phyloP scores from a whole-genome alignment of 2,888 invertebrate species.

The Xanthostigma xanthostigma region DNA sequence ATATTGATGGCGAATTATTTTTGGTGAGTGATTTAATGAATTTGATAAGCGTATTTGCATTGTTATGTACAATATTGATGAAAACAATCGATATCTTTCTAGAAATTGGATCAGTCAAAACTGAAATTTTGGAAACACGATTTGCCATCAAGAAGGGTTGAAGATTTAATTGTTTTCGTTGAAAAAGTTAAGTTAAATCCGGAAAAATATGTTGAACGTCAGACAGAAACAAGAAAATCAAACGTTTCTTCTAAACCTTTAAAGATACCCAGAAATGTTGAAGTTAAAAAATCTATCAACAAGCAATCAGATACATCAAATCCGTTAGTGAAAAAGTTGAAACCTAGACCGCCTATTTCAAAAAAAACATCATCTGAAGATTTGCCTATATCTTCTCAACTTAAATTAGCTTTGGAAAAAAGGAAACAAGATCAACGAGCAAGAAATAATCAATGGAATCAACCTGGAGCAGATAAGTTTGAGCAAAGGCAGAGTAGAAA shows the following conservation, averaged over 20 bases:
- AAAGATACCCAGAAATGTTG: not conserved
- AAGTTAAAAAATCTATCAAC: not conserved
- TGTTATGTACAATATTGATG: not conserved
- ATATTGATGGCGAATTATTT: not conserved
- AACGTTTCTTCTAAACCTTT: not conserved
- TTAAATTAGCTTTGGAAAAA: too few species aligned
- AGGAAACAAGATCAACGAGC: too few species aligned
- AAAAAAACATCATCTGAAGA: not conserved
- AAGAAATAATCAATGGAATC: too few species aligned
- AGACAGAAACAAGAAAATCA: not conserved
- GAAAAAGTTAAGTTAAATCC: not conserved
- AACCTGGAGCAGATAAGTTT: too few species aligned
- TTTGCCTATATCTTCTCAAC: not conserved
- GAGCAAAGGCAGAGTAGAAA: too few species aligned
- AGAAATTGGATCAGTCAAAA: not conserved
- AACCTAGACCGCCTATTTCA: not conserved
- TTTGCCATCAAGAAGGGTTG: not conserved
- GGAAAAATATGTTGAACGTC: not conserved
- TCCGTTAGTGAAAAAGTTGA: not conserved
- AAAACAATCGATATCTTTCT: not conserved
- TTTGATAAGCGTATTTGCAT: too few species aligned
- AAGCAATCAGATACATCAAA: not conserved
- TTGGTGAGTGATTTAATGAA: not conserved
- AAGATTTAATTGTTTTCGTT: not conserved
- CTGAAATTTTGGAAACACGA: not conserved